Conservation (phyloP, 2,888 invertebrate genomes). For the Stenolophus ochropezus region DNA sequence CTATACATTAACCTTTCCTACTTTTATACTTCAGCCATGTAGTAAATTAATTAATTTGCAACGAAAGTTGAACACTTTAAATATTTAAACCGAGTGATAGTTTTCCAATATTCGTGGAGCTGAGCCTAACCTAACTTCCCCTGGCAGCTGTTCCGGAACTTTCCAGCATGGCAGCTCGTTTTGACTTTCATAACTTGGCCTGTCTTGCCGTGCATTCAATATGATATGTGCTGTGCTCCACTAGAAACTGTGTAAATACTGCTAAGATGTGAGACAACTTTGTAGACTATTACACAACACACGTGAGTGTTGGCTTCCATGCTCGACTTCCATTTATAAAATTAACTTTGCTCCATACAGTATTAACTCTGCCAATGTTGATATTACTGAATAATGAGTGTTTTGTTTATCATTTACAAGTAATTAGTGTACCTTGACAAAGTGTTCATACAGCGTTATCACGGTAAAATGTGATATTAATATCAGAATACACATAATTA, state of each 20-base stretch:
- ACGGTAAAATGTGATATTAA: neutral
- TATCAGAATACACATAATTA: neutral
- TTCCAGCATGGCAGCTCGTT: neutral
- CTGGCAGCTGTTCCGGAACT: neutral
- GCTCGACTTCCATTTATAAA: neutral
- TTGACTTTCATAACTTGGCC: neutral
- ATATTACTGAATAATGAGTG: neutral
- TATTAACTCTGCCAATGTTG: neutral
- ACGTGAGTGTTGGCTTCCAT: neutral
- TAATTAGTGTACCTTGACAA: neutral
- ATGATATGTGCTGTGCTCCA: neutral
- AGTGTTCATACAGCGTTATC: neutral
- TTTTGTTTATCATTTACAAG: neutral
- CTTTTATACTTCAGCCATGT: neutral
- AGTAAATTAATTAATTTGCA: neutral
- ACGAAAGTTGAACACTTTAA: neutral
- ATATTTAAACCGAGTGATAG: neutral
- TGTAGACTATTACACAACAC: neutral
- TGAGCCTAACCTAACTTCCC: neutral
- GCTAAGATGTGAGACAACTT: neutral
- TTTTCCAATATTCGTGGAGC: neutral
- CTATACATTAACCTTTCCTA: neutral
- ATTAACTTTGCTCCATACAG: neutral
- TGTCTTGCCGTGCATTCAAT: neutral
- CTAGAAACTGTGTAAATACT: constrained; percentile 3